phyloP scores from a whole-genome alignment of 1,140 invertebrate species.

The Capitella teleta region DNA sequence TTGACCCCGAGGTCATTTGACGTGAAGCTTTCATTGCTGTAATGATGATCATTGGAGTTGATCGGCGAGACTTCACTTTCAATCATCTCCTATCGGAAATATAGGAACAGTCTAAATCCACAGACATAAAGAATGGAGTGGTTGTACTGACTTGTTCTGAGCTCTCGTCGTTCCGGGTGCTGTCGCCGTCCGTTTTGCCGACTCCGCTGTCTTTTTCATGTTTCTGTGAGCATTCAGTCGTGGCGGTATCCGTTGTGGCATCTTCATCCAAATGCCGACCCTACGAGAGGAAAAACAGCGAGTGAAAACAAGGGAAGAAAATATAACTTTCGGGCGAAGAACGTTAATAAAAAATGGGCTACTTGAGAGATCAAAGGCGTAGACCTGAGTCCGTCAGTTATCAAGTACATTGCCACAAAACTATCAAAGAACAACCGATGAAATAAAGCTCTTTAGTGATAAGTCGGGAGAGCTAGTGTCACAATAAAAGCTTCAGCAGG shows the following conservation, averaged over 20 bases:
- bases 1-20: slow-evolving; percentile 23
- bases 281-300: too few species aligned
- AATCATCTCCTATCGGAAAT: slow-evolving; percentile 26
- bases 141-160: slow-evolving; percentile 32
- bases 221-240: slow-evolving; percentile 35
- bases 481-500: too few species aligned
- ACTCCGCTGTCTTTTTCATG: slow-evolving; percentile 43
- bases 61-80: slow-evolving; percentile 31
- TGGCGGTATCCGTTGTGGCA: slow-evolving; percentile 39
- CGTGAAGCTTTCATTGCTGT: slow-evolving; percentile 31
- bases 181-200: slow-evolving; percentile 41
- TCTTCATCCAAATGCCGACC: too few species aligned
- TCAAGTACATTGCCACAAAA: too few species aligned
- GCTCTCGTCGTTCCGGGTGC: slow-evolving; percentile 40
- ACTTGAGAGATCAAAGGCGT: too few species aligned
- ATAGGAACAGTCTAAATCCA: background rate
- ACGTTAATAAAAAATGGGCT: too few species aligned
- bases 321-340: too few species aligned
- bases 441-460: too few species aligned
- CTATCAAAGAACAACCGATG: too few species aligned
- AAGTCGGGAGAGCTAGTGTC: too few species aligned
- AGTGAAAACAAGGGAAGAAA: too few species aligned
- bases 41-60: slow-evolving; percentile 20
- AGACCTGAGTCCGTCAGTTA: too few species aligned
- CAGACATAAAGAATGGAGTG: background rate